Conservation (phyloP, 1,140 invertebrate genomes). For the Lasaia peninsularis region DNA sequence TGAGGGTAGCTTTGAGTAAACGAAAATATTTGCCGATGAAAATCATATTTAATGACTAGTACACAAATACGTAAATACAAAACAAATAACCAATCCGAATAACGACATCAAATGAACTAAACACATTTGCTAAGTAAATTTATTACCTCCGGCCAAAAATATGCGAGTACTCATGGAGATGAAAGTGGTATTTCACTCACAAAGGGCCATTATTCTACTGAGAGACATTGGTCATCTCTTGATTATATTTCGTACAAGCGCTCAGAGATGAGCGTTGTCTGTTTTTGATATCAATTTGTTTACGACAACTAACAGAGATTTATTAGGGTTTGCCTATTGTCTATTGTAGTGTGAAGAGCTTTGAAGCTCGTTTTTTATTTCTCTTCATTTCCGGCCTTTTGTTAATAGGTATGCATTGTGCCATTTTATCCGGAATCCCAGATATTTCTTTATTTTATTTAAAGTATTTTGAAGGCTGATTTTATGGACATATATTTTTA, state of each 20-base stretch:
- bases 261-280: constrained; percentile 4
- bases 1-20: no score
- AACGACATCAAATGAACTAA: not conserved
- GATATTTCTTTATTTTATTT: no score
- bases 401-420: no score
- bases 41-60: no score
- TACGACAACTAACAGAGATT: not conserved
- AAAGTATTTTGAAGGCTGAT: no score
- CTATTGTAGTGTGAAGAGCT: not conserved
- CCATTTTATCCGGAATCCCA: no score
- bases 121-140: not conserved
- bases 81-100: not conserved
- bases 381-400: no score
- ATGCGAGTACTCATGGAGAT: constrained; percentile 21
- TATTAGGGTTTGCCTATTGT: not conserved
- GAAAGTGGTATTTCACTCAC: constrained; percentile 21
- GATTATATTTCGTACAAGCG: constrained; percentile 13
- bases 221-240: constrained; percentile 22
- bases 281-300: constrained; percentile 20
- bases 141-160: not conserved
- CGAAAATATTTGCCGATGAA: no score
- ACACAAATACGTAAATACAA: no score
- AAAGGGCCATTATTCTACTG: constrained; percentile 22
- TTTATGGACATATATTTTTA: no score
- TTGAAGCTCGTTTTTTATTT: no score